These are phyloP conservation scores for Sarcophaga carnaria DNA, from an alignment of 2,888 invertebrate genomes.

Conservation along the genomic window DNA sequence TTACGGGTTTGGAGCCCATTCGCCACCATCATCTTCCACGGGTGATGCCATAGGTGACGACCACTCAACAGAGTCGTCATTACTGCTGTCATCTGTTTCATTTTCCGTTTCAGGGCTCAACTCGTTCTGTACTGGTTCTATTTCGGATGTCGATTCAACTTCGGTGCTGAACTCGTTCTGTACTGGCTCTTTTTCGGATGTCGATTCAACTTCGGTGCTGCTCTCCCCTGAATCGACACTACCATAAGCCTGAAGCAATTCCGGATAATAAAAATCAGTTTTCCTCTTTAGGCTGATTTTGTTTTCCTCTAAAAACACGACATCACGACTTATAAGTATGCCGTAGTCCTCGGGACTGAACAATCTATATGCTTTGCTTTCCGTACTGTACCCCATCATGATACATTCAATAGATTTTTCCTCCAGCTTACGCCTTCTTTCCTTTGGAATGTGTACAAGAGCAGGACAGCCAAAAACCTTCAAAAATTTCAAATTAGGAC, in stretches of 20 bases:
- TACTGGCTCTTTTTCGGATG: too few species aligned
- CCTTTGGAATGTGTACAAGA: slow-evolving; percentile 20
- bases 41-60: too few species aligned
- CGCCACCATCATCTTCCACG: not conserved
- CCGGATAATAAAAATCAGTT: not conserved
- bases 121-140: not conserved
- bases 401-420: slow-evolving; percentile 34
- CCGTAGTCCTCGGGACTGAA: slow-evolving; percentile 12
- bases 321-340: slow-evolving; percentile 15
- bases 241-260: not conserved
- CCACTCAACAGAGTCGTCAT: not conserved
- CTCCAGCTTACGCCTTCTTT: slow-evolving; percentile 45
- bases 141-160: slow-evolving; percentile 20
- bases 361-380: slow-evolving; percentile 28
- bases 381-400: slow-evolving; percentile 36
- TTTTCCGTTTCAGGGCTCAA: not conserved
- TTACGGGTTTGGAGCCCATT: slow-evolving; percentile 9
- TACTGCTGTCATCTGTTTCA: slow-evolving; percentile 3
- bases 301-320: slow-evolving; percentile 24
- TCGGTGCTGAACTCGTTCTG: too few species aligned
- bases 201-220: too few species aligned
- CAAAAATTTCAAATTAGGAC: slow-evolving; percentile 5
- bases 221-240: slow-evolving; percentile 36
- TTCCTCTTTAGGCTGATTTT: too few species aligned
- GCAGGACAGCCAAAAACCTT: too few species aligned